Base-by-base conservation (phyloP, 2,888 invertebrate species). In the Leptopilina syphax region DNA sequence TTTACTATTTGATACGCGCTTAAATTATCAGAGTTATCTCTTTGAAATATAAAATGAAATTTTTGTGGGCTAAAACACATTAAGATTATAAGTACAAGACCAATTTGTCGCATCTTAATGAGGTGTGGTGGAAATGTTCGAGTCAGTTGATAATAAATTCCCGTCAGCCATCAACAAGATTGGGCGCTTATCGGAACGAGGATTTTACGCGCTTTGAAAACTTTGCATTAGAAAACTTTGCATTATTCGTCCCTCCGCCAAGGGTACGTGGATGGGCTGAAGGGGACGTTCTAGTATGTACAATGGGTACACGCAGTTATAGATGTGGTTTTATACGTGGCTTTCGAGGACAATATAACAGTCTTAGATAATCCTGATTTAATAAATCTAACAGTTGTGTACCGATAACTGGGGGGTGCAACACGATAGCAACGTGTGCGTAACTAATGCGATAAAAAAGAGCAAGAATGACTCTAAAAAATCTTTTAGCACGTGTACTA, bases 331-430 rank as follows among this genome's bases (percentile, higher is more conserved):
- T 89, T 89, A 89, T 88, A 88, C 88, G 88, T 86, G 89, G 90
- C 89, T 90, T 89, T 88, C 87, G 87, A 88, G 89, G 87, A 89
- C 89, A 89, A 90, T 89, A 88, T 89, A 88, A 89, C 88, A 88
- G 89, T 89, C 88, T 91, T 90, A 89, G 90, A 91, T 92, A 92
- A 92, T 92, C 92, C 92, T 89, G 91, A 92, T 92, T 92, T 92
- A 92, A 92, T 92, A 91, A 92, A 92, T 92, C 92, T 91, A 91
- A 92, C 92, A 92, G 91, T 91, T 91, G 91, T 88, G 90, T 89
- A 86, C 81, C 84, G 68, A 83, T 79, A 77, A 76, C 73, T 82
- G 79, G 83, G 79, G 83, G 84, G 84, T 84, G 82, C 84, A 65
- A 77, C 70, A 84, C 77, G 57, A 77, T 67, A 84, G 87, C 90